Evolutionary conservation across 2,113 vertebrate species (phyloP), one percentile per base, ranked within the genome.

Genomic region (Puffinus mauretanicus): DNA sequence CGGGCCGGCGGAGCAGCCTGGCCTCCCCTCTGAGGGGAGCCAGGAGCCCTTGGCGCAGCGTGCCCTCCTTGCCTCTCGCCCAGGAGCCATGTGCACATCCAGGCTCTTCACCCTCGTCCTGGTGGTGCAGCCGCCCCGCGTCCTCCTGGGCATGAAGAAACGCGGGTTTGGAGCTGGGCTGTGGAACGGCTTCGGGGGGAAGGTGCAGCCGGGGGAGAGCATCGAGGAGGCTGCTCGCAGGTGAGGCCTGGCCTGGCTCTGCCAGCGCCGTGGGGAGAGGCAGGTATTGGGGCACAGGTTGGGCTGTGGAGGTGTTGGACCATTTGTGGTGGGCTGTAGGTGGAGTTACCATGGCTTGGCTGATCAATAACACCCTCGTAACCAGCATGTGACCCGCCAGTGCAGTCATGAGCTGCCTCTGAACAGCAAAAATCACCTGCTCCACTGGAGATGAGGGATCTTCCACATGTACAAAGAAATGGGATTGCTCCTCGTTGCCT

Each of bases 151-250:
- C 61, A 98, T 99, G 99, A 99, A 99, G 98, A 99, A 99, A 84
- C 98, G 99, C 2, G 99, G 99, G 4, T 99, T 99, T 10, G 99
- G 99, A 36, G 99, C 81, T 0, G 99, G 99, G 40, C 98, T 98
- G 27, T 99, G 99, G 99, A 99, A 99, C 15, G 99, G 99, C 26
- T 99, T 99, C 3, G 99, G 99, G 22, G 99, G 99, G 1, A 99
- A 99, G 97, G 99, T 99, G 40, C 97, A 99, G 60, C 96, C 97
- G 0, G 99, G 99, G 38, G 99, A 99, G 94, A 99, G 97, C 42
- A 98, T 99, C 24, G 99, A 99, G 83, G 98, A 98, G 3, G 99
- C 98, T 22, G 99, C 99, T 62, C 98, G 97, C 90, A 98, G 99
- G 99, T 99, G 88, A 96, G 96, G 17, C 19, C 22, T 9, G 19